Evolutionary conservation across 2,113 vertebrate genomes (phyloP).

Genomic region (Chaetura pelagica): DNA sequence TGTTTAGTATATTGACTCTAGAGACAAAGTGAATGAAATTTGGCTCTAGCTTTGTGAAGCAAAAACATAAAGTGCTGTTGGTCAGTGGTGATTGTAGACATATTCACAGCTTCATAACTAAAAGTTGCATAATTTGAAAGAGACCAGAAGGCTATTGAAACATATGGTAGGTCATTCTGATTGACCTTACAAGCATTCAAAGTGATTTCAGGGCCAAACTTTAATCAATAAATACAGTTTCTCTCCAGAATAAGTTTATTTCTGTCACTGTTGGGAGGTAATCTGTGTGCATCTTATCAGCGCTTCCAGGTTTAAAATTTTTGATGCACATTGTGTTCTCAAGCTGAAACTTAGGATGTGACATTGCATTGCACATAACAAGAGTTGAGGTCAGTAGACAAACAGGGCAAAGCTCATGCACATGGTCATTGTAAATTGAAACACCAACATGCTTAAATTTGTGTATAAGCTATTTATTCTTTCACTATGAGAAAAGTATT

Average conservation of each 20-base stretch:
- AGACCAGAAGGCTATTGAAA: neutral
- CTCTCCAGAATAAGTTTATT: conserved; percentile 49
- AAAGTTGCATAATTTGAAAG: conserved; percentile 31
- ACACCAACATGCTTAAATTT: neutral
- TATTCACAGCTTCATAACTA: neutral
- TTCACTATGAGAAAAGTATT: neutral
- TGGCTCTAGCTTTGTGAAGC: conserved; percentile 4
- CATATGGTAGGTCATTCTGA: conserved; percentile 40
- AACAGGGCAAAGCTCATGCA: neutral
- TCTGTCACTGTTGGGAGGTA: conserved; percentile 36
- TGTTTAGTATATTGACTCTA: neutral
- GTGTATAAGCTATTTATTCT: neutral
- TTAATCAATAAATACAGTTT: conserved; percentile 34
- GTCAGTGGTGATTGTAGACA: neutral
- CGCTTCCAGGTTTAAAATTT: conserved; percentile 62
- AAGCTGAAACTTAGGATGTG: conserved; percentile 51
- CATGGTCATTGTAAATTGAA: neutral
- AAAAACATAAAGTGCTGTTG: neutral
- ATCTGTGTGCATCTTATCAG: conserved; percentile 51
- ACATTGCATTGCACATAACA: conserved; percentile 47
- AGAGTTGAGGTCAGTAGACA: conserved; percentile 17
- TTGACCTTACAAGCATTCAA: conserved; percentile 34
- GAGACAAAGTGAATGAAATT: neutral
- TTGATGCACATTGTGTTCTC: conserved; percentile 69
- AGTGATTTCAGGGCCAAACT: conserved; percentile 42